phyloP scores from a whole-genome alignment of 2,888 invertebrate genomes.

The Atrina japonica region DNA sequence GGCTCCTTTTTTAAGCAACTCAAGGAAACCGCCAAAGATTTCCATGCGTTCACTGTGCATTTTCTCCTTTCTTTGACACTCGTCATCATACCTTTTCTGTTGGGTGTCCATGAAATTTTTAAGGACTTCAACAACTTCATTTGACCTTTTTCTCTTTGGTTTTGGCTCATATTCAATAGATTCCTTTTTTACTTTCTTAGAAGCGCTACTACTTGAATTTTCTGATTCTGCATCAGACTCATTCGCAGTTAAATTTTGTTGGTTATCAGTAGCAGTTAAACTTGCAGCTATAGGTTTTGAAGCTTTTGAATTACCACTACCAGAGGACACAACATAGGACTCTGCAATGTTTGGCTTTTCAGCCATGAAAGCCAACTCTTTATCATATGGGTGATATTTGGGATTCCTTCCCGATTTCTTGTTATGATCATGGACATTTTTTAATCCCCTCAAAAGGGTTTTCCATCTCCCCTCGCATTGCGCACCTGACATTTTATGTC shows the following conservation, averaged over 20 bases:
- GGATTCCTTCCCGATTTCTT: no score
- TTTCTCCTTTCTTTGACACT: conserved; percentile 7
- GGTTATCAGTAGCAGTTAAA: conserved; percentile 5
- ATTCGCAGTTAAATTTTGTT: conserved; percentile 6
- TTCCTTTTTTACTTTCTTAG: conserved; percentile 7
- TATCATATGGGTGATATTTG: no score
- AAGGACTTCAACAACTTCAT: conserved; percentile 7
- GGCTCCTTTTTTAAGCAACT: conserved; percentile 2
- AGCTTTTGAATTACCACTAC: conserved; percentile 2
- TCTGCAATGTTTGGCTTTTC: no score
- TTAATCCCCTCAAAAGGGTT: no score
- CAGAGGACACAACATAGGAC: no score
- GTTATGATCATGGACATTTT: no score
- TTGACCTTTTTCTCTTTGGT: conserved; percentile 5
- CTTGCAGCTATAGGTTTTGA: conserved; percentile 5
- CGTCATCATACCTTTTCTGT: conserved; percentile 7
- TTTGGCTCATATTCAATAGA: conserved; percentile 1
- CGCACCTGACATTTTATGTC: no score
- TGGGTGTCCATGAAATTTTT: conserved; percentile 7
- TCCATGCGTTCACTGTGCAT: conserved; percentile 7
- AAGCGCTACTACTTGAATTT: conserved; percentile 4
- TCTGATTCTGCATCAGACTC: conserved; percentile 2
- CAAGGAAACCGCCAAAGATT: conserved; percentile 5
- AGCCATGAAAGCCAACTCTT: no score
- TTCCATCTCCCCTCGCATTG: no score